phyloP scores from a whole-genome alignment of 2,113 vertebrate species.

The Amazona vittata region DNA sequence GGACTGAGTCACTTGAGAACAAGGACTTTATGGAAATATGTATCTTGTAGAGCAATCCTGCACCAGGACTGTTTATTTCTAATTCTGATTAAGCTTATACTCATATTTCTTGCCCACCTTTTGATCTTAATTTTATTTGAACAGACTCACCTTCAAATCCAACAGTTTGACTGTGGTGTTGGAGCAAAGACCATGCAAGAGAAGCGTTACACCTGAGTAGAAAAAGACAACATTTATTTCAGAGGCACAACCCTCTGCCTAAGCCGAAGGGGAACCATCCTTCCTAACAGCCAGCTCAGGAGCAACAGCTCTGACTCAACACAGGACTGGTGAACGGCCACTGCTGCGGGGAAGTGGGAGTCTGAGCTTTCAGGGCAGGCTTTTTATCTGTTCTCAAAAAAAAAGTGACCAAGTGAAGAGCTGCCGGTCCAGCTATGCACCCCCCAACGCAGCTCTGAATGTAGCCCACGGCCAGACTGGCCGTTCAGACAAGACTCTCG shows the following conservation, averaged over 20 bases:
- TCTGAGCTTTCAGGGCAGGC: background rate
- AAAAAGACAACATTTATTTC: background rate
- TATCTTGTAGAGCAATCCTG: background rate
- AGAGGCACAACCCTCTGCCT: fast-evolving
- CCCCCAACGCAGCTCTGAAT: fast-evolving
- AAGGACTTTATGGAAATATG: background rate
- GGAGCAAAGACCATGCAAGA: constrained; percentile 85
- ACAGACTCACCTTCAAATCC: constrained; percentile 87
- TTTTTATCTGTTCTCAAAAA: fast-evolving
- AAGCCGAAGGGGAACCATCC: background rate
- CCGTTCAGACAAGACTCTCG: fast-evolving
- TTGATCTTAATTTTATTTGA: background rate
- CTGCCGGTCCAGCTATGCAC: fast-evolving
- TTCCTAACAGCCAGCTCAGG: background rate
- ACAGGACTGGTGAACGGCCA: fast-evolving
- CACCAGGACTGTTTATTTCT: background rate
- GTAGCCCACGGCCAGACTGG: fast-evolving
- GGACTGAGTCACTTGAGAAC: background rate
- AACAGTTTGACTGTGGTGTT: constrained; percentile 84
- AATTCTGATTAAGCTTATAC: background rate
- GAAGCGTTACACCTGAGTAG: constrained; percentile 78
- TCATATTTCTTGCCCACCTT: background rate
- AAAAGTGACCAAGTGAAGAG: background rate
- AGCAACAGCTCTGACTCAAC: fast-evolving
- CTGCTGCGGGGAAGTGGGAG: fast-evolving